A percentile compares a stretch with the other conserved stretches of the same genome.
phyloP scores from a whole-genome alignment of 2,797 vertebrate genomes.

The Amblyraja radiata region DNA sequence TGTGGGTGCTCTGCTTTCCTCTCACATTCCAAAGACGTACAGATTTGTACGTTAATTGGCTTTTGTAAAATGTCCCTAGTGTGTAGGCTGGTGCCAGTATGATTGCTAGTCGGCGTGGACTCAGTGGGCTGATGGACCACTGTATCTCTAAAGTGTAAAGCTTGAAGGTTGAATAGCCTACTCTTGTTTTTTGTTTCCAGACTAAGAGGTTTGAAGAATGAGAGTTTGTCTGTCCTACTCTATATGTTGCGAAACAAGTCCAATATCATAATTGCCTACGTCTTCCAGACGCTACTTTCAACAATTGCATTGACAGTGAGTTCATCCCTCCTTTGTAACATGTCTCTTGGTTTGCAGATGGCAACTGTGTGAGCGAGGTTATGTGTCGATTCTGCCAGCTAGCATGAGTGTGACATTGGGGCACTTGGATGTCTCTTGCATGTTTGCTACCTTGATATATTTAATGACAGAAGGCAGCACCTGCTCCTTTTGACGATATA shows the following conservation, averaged over 20 bases:
- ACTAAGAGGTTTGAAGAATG: not conserved
- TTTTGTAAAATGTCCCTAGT: too few species aligned
- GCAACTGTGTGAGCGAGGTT: not conserved
- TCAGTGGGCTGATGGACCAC: too few species aligned
- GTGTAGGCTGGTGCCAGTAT: too few species aligned
- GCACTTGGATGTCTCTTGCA: not conserved
- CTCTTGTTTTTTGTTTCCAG: too few species aligned
- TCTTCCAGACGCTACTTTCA: not conserved
- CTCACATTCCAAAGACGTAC: too few species aligned
- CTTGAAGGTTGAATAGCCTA: too few species aligned
- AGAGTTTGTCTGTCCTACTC: not conserved
- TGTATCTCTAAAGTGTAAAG: too few species aligned
- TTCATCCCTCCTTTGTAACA: not conserved
- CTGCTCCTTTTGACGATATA: not conserved
- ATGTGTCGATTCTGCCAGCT: not conserved
- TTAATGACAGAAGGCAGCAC: not conserved
- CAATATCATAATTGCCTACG: not conserved
- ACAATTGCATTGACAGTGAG: not conserved
- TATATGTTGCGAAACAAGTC: not conserved
- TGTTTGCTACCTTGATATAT: not conserved
- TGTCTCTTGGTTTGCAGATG: not conserved
- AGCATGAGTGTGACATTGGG: not conserved
- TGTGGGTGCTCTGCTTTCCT: too few species aligned
- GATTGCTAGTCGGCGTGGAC: too few species aligned
- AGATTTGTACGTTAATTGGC: too few species aligned